These are phyloP conservation scores for Himalopsyche anomala DNA, from an alignment of 2,888 invertebrate genomes.

Conservation along the genomic window DNA sequence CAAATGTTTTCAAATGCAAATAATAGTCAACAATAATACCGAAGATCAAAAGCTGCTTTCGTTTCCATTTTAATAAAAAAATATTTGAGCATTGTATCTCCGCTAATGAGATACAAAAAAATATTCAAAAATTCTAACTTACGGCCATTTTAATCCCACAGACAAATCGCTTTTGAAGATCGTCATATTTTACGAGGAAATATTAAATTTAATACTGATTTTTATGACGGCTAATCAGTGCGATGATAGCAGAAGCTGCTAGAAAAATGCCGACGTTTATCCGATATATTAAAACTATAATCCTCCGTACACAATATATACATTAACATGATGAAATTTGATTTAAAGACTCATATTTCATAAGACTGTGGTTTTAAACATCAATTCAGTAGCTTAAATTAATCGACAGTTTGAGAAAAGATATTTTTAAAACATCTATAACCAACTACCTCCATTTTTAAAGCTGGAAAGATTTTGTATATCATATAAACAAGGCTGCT, in stretches of 20 bases:
- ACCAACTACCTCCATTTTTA: no score
- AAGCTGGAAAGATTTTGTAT: no score
- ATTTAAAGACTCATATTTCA: not conserved
- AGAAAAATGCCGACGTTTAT: conserved; percentile 6
- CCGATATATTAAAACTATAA: not conserved
- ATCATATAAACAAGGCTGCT: no score
- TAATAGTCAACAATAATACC: not conserved
- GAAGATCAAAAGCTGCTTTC: not conserved
- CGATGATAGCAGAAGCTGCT: conserved; percentile 13
- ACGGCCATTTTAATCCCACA: conserved; percentile 4
- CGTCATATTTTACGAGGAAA: conserved; percentile 24
- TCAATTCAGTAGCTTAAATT: conserved; percentile 25
- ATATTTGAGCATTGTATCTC: not conserved
- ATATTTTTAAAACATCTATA: not conserved
- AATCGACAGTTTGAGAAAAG: not conserved
- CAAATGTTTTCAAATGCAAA: not conserved
- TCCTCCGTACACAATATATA: not conserved
- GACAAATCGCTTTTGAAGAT: conserved; percentile 9
- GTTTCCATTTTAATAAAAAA: not conserved
- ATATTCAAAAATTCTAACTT: not conserved
- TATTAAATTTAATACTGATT: conserved; percentile 21
- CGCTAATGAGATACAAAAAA: conserved; percentile 15
- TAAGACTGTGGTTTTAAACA: not conserved
- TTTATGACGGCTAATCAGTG: conserved; percentile 16
- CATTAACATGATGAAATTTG: not conserved